Percentiles rank a stretch among this genome's conserved stretches.
phyloP scores from a whole-genome alignment of 1,140 invertebrate species.

The Polypedilum pembai region DNA sequence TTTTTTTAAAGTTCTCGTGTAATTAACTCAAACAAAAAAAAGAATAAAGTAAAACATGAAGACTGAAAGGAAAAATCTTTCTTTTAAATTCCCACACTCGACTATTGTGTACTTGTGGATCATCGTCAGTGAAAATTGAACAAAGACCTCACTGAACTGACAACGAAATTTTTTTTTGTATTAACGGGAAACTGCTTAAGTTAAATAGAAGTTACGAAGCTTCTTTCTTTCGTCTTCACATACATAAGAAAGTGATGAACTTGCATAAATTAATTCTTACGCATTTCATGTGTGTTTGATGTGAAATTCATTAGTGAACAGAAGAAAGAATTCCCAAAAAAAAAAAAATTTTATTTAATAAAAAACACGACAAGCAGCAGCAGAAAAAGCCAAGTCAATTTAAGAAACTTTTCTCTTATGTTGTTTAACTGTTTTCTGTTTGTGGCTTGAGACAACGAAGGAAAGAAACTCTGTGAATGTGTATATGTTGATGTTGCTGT shows the following conservation, averaged over 20 bases:
- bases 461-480: no score
- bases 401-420: neutral
- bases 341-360: no score
- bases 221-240: neutral
- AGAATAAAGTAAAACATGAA: neutral
- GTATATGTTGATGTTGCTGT: neutral
- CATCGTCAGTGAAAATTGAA: neutral
- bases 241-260: neutral
- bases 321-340: neutral
- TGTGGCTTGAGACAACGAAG: constrained; percentile 4
- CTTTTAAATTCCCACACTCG: neutral
- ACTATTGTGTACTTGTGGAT: neutral
- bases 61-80: neutral
- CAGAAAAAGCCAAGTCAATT: neutral
- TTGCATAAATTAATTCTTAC: constrained; percentile 14
- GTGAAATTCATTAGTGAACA: neutral
- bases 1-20: neutral
- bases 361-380: neutral
- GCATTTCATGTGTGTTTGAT: neutral
- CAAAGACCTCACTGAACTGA: neutral
- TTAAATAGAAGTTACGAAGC: no score
- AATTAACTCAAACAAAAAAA: constrained; percentile 1
- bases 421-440: constrained; percentile 8
- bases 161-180: neutral
- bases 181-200: neutral